Conservation (phyloP, 2,888 invertebrate species). For the Frankliniella fusca region DNA sequence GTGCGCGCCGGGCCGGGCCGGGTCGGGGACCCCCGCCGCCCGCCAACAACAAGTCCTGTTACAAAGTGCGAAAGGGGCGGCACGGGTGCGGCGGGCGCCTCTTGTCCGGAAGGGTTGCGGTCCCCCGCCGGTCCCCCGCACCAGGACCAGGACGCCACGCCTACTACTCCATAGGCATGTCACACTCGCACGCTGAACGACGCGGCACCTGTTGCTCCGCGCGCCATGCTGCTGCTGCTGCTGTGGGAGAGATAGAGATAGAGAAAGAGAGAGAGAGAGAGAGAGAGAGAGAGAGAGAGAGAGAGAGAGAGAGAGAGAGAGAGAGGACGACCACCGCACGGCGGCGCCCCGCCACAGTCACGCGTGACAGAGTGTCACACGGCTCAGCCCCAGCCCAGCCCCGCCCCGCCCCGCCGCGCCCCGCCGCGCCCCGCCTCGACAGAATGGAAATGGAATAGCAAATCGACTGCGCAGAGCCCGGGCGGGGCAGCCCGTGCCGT, state of each 20-base stretch:
- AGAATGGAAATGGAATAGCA: no score
- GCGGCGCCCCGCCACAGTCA: no score
- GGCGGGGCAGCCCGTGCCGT: no score
- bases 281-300: background rate
- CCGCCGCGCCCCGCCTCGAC: no score
- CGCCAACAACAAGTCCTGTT: background rate
- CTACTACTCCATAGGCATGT: background rate
- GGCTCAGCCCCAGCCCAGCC: no score
- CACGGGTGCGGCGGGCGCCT: background rate
- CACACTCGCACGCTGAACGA: background rate
- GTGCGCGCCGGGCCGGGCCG: no score
- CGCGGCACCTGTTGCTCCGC: background rate
- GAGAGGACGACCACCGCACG: background rate
- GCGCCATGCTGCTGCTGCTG: no score
- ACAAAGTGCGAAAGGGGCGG: background rate
- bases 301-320: constrained; percentile 1
- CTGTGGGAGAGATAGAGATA: background rate
- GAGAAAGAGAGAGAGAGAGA: background rate
- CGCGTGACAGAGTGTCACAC: no score
- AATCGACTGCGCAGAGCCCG: no score
- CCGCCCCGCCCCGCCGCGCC: no score
- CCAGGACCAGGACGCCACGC: background rate
- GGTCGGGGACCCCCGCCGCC: background rate
- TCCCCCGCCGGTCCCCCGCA: background rate
- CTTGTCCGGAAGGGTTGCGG: background rate